Conservation (phyloP, 2,888 invertebrate species). For the Rhorus exstirpatorius region DNA sequence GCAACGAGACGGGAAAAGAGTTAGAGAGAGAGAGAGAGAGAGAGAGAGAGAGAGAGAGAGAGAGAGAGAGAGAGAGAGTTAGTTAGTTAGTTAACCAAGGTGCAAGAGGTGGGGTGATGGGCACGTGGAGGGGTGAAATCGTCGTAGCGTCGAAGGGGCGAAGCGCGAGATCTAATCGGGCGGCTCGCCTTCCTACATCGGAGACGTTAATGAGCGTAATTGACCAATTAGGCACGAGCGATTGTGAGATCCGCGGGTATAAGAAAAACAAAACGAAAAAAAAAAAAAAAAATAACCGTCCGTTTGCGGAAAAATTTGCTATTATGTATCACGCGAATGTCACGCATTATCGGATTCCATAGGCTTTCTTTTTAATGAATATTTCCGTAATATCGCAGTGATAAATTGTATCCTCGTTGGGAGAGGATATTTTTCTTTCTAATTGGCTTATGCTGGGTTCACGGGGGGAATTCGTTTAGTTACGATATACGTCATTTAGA, state of each 20-base stretch:
- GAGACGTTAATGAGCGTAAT: constrained; percentile 86
- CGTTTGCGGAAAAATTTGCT: constrained; percentile 72
- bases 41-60: constrained; percentile 5
- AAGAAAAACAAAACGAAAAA: too few species aligned
- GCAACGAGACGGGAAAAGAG: constrained; percentile 20
- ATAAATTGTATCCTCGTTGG: not conserved
- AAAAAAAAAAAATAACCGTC: constrained; percentile 77
- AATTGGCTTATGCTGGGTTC: not conserved
- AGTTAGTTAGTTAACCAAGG: constrained; percentile 3
- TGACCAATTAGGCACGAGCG: constrained; percentile 85
- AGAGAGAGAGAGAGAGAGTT: constrained; percentile 9
- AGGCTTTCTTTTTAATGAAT: not conserved
- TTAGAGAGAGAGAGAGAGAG: constrained; percentile 12
- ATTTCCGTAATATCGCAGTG: not conserved
- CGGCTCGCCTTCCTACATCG: constrained; percentile 81
- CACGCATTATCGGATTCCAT: not conserved
- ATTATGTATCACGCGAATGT: constrained; percentile 56
- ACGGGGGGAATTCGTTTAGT: too few species aligned
- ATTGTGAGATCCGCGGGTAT: constrained; percentile 76
- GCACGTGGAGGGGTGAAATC: constrained; percentile 44
- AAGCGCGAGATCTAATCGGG: constrained; percentile 82
- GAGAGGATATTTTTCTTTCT: not conserved
- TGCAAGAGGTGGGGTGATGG: constrained; percentile 46
- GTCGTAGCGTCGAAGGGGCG: constrained; percentile 70
- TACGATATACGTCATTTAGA: not conserved